These are phyloP conservation scores for Coecobrya sp. DNA, from an alignment of 2,888 invertebrate species.

Conservation along the genomic window DNA sequence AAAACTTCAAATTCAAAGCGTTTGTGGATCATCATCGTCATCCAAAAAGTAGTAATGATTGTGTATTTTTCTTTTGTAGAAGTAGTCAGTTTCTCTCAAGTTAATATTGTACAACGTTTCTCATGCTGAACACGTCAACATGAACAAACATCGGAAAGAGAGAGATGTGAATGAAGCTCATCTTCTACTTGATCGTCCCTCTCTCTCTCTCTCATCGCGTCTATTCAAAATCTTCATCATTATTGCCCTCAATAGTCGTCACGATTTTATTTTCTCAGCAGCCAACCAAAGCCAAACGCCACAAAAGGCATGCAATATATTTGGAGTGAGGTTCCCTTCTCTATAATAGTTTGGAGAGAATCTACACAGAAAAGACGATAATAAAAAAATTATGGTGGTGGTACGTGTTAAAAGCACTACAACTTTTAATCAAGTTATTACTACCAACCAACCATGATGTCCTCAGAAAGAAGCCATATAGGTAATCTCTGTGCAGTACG, in stretches of 20 bases:
- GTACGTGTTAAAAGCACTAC: neutral
- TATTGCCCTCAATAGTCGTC: slow-evolving; percentile 44
- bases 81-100: slow-evolving; percentile 32
- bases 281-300: slow-evolving; percentile 48
- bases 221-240: slow-evolving; percentile 24
- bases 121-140: slow-evolving; percentile 40
- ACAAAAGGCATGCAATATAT: slow-evolving; percentile 60
- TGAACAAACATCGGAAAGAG: slow-evolving; percentile 22
- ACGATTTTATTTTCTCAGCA: slow-evolving; percentile 45
- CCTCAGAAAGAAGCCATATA: neutral
- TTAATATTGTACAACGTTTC: slow-evolving; percentile 39
- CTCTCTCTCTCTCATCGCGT: slow-evolving; percentile 1
- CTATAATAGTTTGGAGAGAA: neutral
- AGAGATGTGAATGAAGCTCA: slow-evolving; percentile 37
- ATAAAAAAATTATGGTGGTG: neutral
- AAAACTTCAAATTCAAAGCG: neutral
- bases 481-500: slow-evolving; percentile 14
- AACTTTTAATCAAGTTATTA: neutral
- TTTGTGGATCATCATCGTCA: neutral
- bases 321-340: slow-evolving; percentile 54
- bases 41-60: neutral
- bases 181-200: slow-evolving; percentile 27
- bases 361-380: neutral
- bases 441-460: neutral
- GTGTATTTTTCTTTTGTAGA: slow-evolving; percentile 6